Evolutionary conservation across 2,113 vertebrate species (phyloP), one percentile per base, ranked within the genome.

Genomic region (Agapornis roseicollis): DNA sequence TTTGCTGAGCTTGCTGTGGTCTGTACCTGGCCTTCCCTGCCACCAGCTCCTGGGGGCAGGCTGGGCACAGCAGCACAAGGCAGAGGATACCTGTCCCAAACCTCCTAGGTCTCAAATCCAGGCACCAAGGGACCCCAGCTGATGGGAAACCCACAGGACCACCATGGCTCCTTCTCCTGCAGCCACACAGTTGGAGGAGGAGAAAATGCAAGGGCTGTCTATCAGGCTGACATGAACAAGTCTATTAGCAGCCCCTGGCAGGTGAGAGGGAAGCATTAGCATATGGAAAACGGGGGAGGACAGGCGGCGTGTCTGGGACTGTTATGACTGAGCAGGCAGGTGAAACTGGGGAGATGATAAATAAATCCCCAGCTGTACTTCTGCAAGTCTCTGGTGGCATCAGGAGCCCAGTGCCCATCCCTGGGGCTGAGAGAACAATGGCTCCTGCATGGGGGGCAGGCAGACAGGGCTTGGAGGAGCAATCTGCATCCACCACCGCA

Each of bases 401-500:
- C 79, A 24, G 55, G 6, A 25, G 8, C 8, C 15, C 0, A 1
- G 19, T 10, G 56, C 25, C 23, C 2, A 5, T 55, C 53, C 19
- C 39, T 8, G 53, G 66, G 69, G 39, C 46, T 31, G 49, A 29
- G 7, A 7, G 44, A 25, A 28, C 0, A 2, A 28, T 1, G 18
- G 37, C 3, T 42, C 23, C 18, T 4, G 0, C 0, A 1, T 0
- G 0, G 58, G 39, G 11, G 31, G 8, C 29, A 6, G 35, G 39
- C 1, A 4, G 39, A 3, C 28, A 7, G 37, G 14, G 52, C 9
- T 24, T 58, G 56, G 2, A 6, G 55, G 52, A 44, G 8, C 27
- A 13, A 2, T 31, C 37, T 3, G 47, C 1, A 1, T 16, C 47
- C 11, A 3, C 5, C 10, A 3, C 5, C 0, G 0, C 22, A 11